phyloP scores from a whole-genome alignment of 1,140 invertebrate species.

The Metopolophium dirhodum region DNA sequence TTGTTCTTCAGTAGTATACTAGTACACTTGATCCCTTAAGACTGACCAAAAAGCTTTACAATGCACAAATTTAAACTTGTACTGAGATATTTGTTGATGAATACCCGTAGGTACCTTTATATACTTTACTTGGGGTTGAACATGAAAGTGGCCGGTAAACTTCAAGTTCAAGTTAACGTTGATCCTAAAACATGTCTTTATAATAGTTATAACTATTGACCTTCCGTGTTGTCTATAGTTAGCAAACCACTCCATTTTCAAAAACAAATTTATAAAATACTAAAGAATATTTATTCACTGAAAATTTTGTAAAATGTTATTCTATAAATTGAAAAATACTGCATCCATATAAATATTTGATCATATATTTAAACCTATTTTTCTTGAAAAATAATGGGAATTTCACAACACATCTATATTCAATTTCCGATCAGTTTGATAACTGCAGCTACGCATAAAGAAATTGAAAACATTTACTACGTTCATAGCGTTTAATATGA shows the following conservation, averaged over 20 bases:
- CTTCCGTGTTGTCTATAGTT: neutral
- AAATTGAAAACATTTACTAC: neutral
- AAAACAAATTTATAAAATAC: neutral
- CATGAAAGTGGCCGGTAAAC: neutral
- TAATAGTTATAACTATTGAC: neutral
- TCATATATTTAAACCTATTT: constrained; percentile 1
- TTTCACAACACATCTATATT: neutral
- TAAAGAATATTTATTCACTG: neutral
- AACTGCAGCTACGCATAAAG: neutral
- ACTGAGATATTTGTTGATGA: neutral
- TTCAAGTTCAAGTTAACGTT: neutral
- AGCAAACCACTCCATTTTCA: neutral
- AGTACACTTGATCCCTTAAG: neutral
- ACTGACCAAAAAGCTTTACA: neutral
- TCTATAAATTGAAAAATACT: neutral
- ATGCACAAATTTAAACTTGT: neutral
- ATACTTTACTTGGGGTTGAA: neutral
- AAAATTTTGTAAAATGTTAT: neutral
- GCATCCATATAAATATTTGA: neutral
- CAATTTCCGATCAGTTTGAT: neutral
- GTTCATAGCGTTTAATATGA: neutral
- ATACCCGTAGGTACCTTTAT: neutral
- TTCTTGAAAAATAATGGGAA: neutral
- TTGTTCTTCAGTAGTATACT: neutral
- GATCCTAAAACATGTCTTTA: neutral